Conservation (phyloP, 2,797 vertebrate genomes). For the Karalla daura region DNA sequence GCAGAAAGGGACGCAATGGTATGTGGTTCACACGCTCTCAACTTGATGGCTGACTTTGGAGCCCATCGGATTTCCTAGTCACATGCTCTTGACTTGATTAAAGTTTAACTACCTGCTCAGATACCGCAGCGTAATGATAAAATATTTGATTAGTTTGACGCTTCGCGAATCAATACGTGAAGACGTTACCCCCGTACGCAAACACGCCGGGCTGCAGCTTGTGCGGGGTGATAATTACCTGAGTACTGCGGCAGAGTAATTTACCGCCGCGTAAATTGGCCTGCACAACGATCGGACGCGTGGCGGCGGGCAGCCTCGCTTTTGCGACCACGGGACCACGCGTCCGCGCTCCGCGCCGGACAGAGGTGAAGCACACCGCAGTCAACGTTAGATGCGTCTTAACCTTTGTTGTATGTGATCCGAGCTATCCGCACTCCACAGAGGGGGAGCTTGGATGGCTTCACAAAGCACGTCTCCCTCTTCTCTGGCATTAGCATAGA, state of each 20-base stretch:
- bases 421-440: too few species aligned
- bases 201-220: background rate
- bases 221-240: constrained; percentile 47
- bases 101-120: constrained; percentile 34
- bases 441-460: too few species aligned
- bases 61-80: constrained; percentile 26
- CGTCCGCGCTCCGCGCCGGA: background rate
- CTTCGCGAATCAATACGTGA: constrained; percentile 17
- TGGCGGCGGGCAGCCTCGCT: background rate
- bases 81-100: constrained; percentile 24
- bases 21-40: background rate
- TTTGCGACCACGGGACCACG: constrained; percentile 1
- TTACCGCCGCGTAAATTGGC: constrained; percentile 60
- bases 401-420: too few species aligned
- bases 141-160: constrained; percentile 39
- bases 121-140: constrained; percentile 15
- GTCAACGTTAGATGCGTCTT: too few species aligned
- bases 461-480: too few species aligned
- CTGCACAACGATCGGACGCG: constrained; percentile 42
- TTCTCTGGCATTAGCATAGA: too few species aligned
- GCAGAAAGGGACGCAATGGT: too few species aligned
- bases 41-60: constrained; percentile 10
- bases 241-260: constrained; percentile 41
- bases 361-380: too few species aligned
- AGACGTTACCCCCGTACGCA: background rate